phyloP scores from a whole-genome alignment of 2,888 invertebrate genomes.

The Dyspetes luteomarginatus region DNA sequence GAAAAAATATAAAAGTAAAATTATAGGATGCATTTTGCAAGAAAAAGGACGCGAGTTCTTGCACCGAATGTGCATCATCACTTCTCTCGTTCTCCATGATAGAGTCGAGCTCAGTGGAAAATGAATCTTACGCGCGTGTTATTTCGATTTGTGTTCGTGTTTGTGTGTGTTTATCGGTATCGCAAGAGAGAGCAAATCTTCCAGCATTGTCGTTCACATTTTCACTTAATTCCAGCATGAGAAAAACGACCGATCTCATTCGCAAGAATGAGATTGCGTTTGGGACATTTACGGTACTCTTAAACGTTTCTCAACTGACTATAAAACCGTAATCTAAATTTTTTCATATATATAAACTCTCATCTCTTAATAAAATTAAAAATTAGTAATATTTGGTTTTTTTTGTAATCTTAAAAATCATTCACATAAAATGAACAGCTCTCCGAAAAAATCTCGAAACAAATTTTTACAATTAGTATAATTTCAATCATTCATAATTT shows the following conservation, averaged over 20 bases:
- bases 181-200: not conserved
- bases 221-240: slow-evolving; percentile 1
- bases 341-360: too few relatives aligned
- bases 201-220: not conserved
- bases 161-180: slow-evolving; percentile 15
- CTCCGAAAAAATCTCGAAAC: too few relatives aligned
- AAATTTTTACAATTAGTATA: too few relatives aligned
- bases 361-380: too few relatives aligned
- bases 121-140: not conserved
- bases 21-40: slow-evolving; percentile 15
- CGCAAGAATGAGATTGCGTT: not conserved
- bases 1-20: not conserved
- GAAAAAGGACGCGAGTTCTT: not conserved
- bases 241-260: not conserved
- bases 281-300: not conserved
- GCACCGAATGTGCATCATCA: not conserved
- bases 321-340: not conserved
- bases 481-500: too few relatives aligned
- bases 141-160: not conserved
- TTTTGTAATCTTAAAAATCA: too few relatives aligned
- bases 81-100: not conserved
- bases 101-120: not conserved
- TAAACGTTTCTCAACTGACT: not conserved
- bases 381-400: too few relatives aligned
- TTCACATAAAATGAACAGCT: too few relatives aligned